Percentiles rank a stretch among this genome's conserved stretches.
Evolutionary conservation across 2,113 vertebrate genomes (phyloP).

Genomic region (Etheostoma cragini): DNA sequence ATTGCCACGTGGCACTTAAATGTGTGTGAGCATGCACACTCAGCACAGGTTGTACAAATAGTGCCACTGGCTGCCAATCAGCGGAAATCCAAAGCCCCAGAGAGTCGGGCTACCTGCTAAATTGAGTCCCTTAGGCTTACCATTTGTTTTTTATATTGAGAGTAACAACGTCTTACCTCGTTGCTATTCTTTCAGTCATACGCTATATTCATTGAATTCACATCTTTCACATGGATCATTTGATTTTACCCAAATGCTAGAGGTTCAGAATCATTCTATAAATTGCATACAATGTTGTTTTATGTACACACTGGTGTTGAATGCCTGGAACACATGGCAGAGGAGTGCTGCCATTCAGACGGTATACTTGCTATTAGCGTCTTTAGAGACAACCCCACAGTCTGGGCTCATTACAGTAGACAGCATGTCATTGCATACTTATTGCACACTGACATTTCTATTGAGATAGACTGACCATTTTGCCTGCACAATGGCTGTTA

Average conservation of each 20-base stretch:
- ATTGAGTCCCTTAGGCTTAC: conserved; percentile 71
- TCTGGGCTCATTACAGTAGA: conserved; percentile 77
- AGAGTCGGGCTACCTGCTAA: conserved; percentile 64
- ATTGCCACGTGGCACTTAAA: conserved; percentile 36
- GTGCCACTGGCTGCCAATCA: conserved; percentile 64
- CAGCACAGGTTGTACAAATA: conserved; percentile 27
- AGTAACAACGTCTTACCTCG: conserved; percentile 29
- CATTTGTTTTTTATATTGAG: conserved; percentile 47
- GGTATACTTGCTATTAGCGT: conserved; percentile 51
- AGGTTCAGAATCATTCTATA: conserved; percentile 20
- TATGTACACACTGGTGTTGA: conserved; percentile 32
- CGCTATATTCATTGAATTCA: conserved; percentile 34
- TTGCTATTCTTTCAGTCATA: conserved; percentile 24
- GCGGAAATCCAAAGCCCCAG: conserved; percentile 41
- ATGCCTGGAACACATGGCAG: conserved; percentile 57
- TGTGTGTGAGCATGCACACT: conserved; percentile 41
- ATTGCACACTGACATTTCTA: conserved; percentile 76
- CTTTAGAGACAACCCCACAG: conserved; percentile 66
- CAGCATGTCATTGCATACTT: conserved; percentile 76
- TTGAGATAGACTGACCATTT: conserved; percentile 76
- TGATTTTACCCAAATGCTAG: conserved; percentile 29
- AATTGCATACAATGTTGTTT: conserved; percentile 37
- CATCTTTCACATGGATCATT: conserved; percentile 43
- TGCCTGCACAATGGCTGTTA: conserved; percentile 61
- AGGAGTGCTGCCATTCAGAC: conserved; percentile 57